Evolutionary conservation across 2,113 vertebrate genomes (phyloP).

Genomic region (Aptenodytes patagonicus): DNA sequence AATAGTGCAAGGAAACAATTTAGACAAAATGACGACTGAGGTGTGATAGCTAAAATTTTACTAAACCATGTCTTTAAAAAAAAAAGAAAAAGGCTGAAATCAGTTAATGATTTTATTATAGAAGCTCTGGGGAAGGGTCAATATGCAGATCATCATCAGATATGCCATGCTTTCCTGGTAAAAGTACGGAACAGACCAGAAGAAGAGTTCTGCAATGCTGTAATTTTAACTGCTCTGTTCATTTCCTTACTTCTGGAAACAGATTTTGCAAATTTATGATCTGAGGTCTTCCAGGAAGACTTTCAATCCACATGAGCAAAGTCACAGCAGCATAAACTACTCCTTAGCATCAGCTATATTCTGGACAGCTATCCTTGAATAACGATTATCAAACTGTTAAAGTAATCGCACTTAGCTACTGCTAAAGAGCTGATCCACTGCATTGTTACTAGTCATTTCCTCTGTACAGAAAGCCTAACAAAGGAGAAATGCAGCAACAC

Average conservation of each 20-base stretch:
- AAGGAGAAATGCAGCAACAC: not conserved
- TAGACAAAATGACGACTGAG: not conserved
- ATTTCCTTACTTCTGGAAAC: not conserved
- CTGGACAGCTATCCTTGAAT: not conserved
- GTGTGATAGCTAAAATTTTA: not conserved
- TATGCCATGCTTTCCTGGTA: not conserved
- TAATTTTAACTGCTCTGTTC: not conserved
- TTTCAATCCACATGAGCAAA: not conserved
- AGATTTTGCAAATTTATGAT: not conserved
- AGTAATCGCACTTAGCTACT: not conserved
- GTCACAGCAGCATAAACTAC: not conserved
- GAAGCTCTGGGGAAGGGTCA: not conserved
- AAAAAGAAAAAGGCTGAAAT: not conserved
- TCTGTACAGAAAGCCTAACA: not conserved
- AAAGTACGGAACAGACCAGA: not conserved
- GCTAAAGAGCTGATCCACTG: not conserved
- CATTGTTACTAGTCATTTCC: not conserved
- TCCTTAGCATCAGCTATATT: not conserved
- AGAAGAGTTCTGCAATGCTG: not conserved
- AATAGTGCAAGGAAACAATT: not conserved
- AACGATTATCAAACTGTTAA: not conserved
- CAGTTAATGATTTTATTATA: not conserved
- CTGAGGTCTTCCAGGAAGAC: not conserved
- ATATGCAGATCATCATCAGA: not conserved
- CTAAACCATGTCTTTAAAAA: not conserved